Percentiles rank a stretch among this genome's conserved stretches.
These are phyloP conservation scores for Agriopis marginaria DNA, from an alignment of 2,888 invertebrate genomes.

Conservation along the genomic window DNA sequence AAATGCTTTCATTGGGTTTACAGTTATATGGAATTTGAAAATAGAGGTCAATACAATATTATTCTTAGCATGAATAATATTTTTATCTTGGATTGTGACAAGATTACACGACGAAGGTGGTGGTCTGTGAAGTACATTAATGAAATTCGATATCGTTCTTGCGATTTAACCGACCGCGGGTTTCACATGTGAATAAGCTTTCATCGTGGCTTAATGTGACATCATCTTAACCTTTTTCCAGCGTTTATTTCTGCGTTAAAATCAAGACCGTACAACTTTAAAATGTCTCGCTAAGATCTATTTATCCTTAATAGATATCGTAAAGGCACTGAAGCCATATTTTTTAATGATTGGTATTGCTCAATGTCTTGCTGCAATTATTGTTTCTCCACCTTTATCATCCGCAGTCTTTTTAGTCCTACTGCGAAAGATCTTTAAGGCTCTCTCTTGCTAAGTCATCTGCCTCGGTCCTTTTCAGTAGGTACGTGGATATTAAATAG, in stretches of 20 bases:
- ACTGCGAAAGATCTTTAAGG: not conserved
- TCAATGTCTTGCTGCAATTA: no score
- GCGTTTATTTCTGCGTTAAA: not conserved
- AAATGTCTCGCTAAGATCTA: not conserved
- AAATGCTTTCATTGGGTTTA: not conserved
- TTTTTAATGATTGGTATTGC: no score
- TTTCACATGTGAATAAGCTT: slow-evolving; percentile 21
- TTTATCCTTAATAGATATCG: no score
- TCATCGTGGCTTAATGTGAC: slow-evolving; percentile 10
- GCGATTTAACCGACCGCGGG: slow-evolving; percentile 16
- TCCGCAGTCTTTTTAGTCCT: not conserved
- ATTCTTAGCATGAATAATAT: not conserved
- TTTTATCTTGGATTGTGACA: not conserved
- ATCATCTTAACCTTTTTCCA: not conserved
- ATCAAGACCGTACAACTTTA: not conserved
- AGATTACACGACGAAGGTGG: not conserved
- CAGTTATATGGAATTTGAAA: not conserved
- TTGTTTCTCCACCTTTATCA: not conserved
- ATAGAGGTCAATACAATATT: not conserved
- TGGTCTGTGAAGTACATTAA: not conserved
- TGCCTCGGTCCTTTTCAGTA: not conserved
- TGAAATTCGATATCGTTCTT: slow-evolving; percentile 21
- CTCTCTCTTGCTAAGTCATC: not conserved
- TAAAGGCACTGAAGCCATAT: no score
- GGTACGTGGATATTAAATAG: no score